Evolutionary conservation across 2,113 vertebrate genomes (phyloP).

Genomic region (Donacobius atricapilla): DNA sequence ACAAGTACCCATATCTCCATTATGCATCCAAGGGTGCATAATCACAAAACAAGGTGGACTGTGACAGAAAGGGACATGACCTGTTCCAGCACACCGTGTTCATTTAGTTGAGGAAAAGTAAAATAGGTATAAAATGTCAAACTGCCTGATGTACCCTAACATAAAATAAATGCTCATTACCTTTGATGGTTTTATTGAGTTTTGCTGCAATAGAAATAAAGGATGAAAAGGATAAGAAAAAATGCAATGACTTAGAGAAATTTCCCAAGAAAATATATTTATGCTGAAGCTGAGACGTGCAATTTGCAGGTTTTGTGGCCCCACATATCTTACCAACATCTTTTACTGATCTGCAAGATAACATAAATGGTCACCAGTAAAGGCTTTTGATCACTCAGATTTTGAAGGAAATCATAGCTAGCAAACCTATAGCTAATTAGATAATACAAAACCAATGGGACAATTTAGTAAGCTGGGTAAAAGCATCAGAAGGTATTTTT

Average conservation of each 20-base stretch:
- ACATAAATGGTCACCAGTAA: background rate
- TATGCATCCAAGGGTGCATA: constrained; percentile 42
- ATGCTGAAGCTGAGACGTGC: background rate
- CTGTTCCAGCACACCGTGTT: constrained; percentile 54
- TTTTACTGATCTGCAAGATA: background rate
- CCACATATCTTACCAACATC: background rate
- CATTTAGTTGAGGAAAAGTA: constrained; percentile 41
- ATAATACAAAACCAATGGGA: background rate
- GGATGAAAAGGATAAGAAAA: background rate
- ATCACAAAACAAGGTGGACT: constrained; percentile 66
- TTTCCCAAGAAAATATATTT: background rate
- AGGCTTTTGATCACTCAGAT: background rate
- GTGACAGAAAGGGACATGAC: constrained; percentile 62
- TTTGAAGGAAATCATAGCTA: background rate
- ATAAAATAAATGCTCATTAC: constrained; percentile 25
- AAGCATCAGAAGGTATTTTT: background rate
- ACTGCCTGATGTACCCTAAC: background rate
- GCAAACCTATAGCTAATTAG: background rate
- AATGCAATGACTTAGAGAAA: background rate
- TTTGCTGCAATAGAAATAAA: background rate
- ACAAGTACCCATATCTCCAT: constrained; percentile 49
- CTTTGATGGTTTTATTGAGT: background rate
- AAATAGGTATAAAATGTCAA: constrained; percentile 52
- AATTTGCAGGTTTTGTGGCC: background rate
- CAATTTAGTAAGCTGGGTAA: background rate